Evolutionary conservation across 2,797 vertebrate genomes (phyloP), one percentile per base, ranked within the genome.

Genomic region (Channallabes apus): DNA sequence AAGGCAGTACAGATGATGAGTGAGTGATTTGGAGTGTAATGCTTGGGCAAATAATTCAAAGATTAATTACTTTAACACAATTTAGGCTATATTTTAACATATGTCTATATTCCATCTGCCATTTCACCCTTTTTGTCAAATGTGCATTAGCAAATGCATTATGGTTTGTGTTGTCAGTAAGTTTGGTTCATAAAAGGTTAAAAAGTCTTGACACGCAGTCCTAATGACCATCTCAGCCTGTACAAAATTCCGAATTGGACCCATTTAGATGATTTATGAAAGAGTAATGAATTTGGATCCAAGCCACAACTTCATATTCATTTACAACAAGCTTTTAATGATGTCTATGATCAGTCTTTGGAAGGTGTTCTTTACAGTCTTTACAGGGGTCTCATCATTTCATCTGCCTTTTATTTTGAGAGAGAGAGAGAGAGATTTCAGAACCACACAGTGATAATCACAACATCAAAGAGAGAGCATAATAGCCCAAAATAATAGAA

Each of bases 321-420:
- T 65, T 61, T 46, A 61, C 54, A 78, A 58, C 38, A 59, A 61
- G 72, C 64, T 35, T 85, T 77, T 83, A 83, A 83, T 83, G 65
- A 71, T 62, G 73, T 56, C 22, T 68, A 35, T 24, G 51, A 14
- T 54, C 51, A 54, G 51, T 38, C 80, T 24, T 24, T 76, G 24
- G 69, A 11, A 51, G 61, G 18, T 7, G 9, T 29, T 68, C 61
- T 46, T 68, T 18, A 82, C 22, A 77, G 32, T 51, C 46, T 51
- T 51, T 12, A 51, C 46, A 51, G 41, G 18, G 20, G 17, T 27
- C 62, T 35, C 18, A 1, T 32, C 38, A 61, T 58, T 56, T 69
- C n/a, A 71, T 77, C 35, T 54, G 38, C 62, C 27, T 68, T 68
- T n/a, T n/a, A 38, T 8, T 56, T 12, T 54, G 4, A 41, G 38